Base-by-base conservation (phyloP, 2,113 vertebrate genomes). In the Collichthys lucidus region DNA sequence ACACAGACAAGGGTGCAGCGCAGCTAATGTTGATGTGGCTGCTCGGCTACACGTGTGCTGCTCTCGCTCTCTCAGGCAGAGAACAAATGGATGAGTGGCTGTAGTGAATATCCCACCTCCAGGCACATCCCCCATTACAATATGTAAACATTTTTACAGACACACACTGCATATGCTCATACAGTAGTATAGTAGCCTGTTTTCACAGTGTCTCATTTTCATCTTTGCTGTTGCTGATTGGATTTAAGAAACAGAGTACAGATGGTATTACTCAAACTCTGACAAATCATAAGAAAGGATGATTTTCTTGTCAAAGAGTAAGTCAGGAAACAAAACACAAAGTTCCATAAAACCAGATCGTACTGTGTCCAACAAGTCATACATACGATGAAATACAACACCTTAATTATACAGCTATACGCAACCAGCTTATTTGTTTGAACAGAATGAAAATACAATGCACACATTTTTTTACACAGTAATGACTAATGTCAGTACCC, bases 1-100 rank as follows among this genome's bases (percentile, higher is more conserved):
- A 94, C 92, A 79, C 29, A 85, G 46, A 67, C 77, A 44, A 80
- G 80, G 76, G 81, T 44, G 66, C 86, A 84, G 81, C 78, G 62
- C 61, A 71, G 73, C 80, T 63, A 53, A 63, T 78, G 89, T 79
- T 82, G 86, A 84, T 87, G 86, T 83, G 71, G 77, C 77, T 15
- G 70, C 77, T 71, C 62, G 62, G 68, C 78, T 88, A 52, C 66
- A 79, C 59, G 55, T 86, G 79, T 26, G 55, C 57, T 24, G 60
- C 83, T 87, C 78, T 82, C 64, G 62, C 60, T 85, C 78, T 79
- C 63, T 82, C 52, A 69, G 61, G 62, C 72, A 80, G 3, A 84
- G 73, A 88, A 78, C 71, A 88, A 76, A 82, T 79, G 53, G 76
- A 86, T 69, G 71, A 88, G 80, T 26, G 79, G 77, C 44, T 80